Conservation (phyloP, 2,797 vertebrate species). For the Cynopterus sphinx region DNA sequence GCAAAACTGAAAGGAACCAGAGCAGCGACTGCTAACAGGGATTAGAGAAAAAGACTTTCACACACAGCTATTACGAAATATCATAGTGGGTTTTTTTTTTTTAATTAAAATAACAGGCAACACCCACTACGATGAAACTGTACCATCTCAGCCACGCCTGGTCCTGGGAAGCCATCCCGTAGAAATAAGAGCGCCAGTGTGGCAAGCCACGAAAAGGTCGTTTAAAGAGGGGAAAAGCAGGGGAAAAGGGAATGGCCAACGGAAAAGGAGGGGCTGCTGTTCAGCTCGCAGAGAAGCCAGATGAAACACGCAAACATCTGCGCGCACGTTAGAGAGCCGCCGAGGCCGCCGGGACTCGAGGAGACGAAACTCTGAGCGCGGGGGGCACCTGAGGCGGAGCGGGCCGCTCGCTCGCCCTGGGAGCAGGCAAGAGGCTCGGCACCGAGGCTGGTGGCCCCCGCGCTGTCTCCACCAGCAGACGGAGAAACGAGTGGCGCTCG, state of each 20-base stretch:
- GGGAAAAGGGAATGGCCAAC: neutral
- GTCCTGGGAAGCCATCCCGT: neutral
- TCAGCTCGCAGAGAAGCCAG: neutral
- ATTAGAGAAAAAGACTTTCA: neutral
- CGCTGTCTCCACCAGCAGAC: rapidly evolving
- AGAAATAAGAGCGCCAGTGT: neutral
- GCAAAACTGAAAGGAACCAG: neutral
- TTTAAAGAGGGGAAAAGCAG: neutral
- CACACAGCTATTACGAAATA: neutral
- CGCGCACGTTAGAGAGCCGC: neutral
- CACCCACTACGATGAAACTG: neutral
- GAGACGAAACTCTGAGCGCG: neutral
- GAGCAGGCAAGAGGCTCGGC: neutral
- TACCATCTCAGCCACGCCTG: neutral
- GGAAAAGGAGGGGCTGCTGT: neutral
- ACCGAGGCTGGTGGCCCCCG: neutral
- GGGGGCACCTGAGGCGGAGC: neutral
- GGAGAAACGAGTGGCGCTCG: neutral
- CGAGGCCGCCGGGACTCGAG: neutral
- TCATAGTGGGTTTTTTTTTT: neutral
- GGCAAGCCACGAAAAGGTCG: neutral
- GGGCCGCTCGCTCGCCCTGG: neutral
- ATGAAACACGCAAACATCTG: neutral
- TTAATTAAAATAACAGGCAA: neutral
- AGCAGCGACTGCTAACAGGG: neutral